These are phyloP conservation scores for Troides helena DNA, from an alignment of 2,888 invertebrate genomes.

Conservation along the genomic window DNA sequence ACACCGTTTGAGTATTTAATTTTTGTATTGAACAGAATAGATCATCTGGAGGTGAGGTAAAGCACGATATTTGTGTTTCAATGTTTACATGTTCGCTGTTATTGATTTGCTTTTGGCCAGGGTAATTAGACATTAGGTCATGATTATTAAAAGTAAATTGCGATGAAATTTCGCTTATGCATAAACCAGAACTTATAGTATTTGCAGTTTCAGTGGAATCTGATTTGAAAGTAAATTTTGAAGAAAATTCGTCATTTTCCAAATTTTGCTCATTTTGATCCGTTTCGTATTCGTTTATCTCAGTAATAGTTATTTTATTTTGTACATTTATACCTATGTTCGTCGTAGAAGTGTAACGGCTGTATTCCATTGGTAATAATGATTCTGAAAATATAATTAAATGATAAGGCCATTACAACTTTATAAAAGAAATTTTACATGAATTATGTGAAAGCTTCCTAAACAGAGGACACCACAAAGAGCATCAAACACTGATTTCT, in stretches of 20 bases:
- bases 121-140: constrained; percentile 4
- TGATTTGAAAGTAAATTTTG: not conserved
- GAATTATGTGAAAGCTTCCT: too few relatives aligned
- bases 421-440: too few relatives aligned
- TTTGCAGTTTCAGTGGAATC: constrained; percentile 14
- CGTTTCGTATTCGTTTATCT: constrained; percentile 11
- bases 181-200: constrained; percentile 14
- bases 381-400: constrained; percentile 18
- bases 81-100: constrained; percentile 21
- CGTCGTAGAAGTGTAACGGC: not conserved
- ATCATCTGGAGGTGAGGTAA: constrained; percentile 45
- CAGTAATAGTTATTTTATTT: constrained; percentile 17
- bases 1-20: constrained; percentile 47
- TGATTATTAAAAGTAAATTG: constrained; percentile 1
- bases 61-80: constrained; percentile 28
- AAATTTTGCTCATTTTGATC: not conserved
- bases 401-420: not conserved
- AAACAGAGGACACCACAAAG: too few relatives aligned
- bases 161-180: constrained; percentile 14
- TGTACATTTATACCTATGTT: constrained; percentile 2
- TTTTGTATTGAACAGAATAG: constrained; percentile 51
- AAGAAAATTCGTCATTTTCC: not conserved
- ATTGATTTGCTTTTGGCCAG: constrained; percentile 2
- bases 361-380: constrained; percentile 11
- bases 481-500: too few relatives aligned